Percentiles rank a stretch among this genome's conserved stretches.
Evolutionary conservation across 2,888 invertebrate genomes (phyloP).

Genomic region (Lycophotia porphyrea): DNA sequence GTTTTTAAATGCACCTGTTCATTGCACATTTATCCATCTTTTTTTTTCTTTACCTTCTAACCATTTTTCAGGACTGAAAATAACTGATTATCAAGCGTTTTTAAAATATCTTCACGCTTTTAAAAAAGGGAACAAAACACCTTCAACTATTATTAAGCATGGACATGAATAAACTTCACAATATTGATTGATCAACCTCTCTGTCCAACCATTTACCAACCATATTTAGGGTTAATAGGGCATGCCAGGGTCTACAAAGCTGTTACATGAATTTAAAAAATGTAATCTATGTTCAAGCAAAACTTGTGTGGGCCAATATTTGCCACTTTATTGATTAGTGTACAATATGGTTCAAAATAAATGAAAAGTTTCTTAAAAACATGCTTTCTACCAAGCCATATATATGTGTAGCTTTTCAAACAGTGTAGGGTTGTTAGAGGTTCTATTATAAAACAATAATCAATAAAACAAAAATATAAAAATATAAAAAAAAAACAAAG

Average conservation of each 20-base stretch:
- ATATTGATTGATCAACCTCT: conserved; percentile 1
- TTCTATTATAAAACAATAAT: neutral
- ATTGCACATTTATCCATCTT: neutral
- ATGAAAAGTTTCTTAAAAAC: no score
- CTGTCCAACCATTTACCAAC: neutral
- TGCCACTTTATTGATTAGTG: conserved; percentile 3
- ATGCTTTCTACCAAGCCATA: neutral
- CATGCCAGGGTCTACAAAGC: neutral
- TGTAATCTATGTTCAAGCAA: no score
- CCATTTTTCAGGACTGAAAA: neutral
- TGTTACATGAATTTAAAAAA: neutral
- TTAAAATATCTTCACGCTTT: conserved; percentile 20
- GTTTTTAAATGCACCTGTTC: neutral
- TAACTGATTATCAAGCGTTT: neutral
- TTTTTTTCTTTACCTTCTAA: conserved; percentile 12
- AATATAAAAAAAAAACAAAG: no score
- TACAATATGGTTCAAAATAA: neutral
- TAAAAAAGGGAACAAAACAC: conserved; percentile 14
- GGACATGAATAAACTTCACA: neutral
- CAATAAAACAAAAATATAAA: neutral
- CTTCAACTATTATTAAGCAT: neutral
- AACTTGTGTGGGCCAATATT: neutral
- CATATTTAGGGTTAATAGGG: neutral
- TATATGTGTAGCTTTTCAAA: neutral
- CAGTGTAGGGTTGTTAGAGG: no score